These are phyloP conservation scores for Clarias macrocephalus DNA, from an alignment of 2,113 vertebrate species.

Conservation along the genomic window DNA sequence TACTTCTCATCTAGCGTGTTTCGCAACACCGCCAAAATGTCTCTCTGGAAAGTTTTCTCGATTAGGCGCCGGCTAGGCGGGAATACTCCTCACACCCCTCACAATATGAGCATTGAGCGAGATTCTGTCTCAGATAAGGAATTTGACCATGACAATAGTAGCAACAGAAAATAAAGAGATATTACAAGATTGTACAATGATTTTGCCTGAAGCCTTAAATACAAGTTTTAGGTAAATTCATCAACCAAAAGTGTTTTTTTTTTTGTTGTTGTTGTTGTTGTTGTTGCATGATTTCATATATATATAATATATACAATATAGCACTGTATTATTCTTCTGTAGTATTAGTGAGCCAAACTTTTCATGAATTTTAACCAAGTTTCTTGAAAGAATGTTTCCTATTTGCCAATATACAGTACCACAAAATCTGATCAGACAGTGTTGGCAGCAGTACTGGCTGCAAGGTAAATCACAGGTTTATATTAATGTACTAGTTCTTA, in stretches of 20 bases:
- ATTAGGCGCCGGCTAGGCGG: background rate
- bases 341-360: background rate
- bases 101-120: background rate
- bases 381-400: background rate
- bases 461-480: background rate
- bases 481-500: background rate
- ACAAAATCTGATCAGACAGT: background rate
- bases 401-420: background rate
- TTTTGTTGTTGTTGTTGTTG: rapidly evolving
- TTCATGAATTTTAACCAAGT: background rate
- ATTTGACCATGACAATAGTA: background rate
- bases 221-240: background rate
- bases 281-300: background rate
- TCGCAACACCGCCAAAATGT: constrained; percentile 45
- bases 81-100: background rate
- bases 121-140: background rate
- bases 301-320: too few relatives aligned
- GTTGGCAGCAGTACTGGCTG: background rate
- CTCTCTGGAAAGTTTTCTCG: constrained; percentile 20
- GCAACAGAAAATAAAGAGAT: background rate
- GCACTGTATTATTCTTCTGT: too few relatives aligned
- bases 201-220: background rate
- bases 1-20: constrained; percentile 68
- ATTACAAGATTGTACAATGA: background rate
- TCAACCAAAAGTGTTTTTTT: background rate